Conservation (phyloP, 1,140 invertebrate genomes). For the Probaryconus sp. region DNA sequence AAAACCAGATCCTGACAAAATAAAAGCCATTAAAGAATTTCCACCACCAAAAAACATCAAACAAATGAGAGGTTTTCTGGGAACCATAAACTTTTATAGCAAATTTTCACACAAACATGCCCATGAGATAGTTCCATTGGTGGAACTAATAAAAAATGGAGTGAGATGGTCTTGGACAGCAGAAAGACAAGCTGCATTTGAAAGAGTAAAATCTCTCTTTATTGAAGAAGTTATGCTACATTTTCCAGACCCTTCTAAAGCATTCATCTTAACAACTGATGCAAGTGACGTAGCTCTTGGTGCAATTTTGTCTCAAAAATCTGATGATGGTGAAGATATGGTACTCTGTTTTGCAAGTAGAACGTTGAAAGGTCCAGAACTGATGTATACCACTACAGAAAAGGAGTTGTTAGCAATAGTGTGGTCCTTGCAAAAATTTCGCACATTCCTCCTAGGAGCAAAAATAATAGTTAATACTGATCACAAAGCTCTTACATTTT, state of each 20-base stretch:
- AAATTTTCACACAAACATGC: too few species aligned
- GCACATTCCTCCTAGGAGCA: constrained; percentile 59
- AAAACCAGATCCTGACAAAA: neutral
- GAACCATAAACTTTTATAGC: too few species aligned
- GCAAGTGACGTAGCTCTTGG: constrained; percentile 54
- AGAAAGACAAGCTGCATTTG: neutral
- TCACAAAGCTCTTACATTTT: constrained; percentile 74
- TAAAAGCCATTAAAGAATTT: neutral
- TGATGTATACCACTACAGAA: constrained; percentile 50
- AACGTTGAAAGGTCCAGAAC: constrained; percentile 47
- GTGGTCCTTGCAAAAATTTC: constrained; percentile 70
- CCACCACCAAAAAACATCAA: too few species aligned
- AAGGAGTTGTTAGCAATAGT: constrained; percentile 75
- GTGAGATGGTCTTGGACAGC: neutral
- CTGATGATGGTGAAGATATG: neutral
- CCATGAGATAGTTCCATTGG: neutral
- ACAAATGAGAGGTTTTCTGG: too few species aligned
- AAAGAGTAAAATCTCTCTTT: neutral
- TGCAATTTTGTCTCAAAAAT: constrained; percentile 62
- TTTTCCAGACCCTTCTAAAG: constrained; percentile 55
- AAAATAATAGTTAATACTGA: constrained; percentile 69
- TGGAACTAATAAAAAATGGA: neutral
- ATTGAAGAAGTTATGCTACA: constrained; percentile 52
- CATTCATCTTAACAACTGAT: constrained; percentile 60
- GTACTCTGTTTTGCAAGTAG: constrained; percentile 24